A percentile compares a stretch with the other conserved stretches of the same genome.
Conservation (phyloP, 1,140 invertebrate genomes). For the Vanessa tameamea region DNA sequence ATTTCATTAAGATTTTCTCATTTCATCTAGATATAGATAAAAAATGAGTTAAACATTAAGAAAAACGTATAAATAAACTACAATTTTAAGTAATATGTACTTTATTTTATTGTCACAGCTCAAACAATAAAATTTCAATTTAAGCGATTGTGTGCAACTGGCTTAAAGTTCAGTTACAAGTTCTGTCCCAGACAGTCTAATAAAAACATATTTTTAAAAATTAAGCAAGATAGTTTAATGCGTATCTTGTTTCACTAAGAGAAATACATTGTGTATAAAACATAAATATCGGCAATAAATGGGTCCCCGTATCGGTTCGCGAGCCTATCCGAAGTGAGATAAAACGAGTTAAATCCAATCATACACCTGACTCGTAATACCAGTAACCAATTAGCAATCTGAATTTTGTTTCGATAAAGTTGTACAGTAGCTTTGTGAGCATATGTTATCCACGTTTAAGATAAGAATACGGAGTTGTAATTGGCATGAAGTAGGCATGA, state of each 20-base stretch:
- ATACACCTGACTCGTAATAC: conserved; percentile 52
- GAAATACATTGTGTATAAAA: conserved; percentile 17
- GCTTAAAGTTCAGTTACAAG: too few species aligned
- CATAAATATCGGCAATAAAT: conserved; percentile 30
- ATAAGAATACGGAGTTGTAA: conserved; percentile 39
- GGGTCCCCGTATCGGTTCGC: conserved; percentile 23
- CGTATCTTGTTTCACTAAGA: not conserved
- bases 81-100: too few species aligned
- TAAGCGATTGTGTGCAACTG: too few species aligned
- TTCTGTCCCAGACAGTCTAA: too few species aligned
- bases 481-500: conserved; percentile 41
- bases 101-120: too few species aligned
- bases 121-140: too few species aligned
- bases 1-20: too few species aligned
- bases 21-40: too few species aligned
- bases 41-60: too few species aligned
- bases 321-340: conserved; percentile 43
- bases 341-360: conserved; percentile 45
- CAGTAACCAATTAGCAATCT: conserved; percentile 69
- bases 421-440: conserved; percentile 38
- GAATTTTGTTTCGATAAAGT: conserved; percentile 54
- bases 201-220: too few species aligned
- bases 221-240: too few species aligned
- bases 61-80: too few species aligned
- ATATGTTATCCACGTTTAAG: conserved; percentile 43